phyloP scores from a whole-genome alignment of 2,797 vertebrate genomes.

The Salmo trutta region DNA sequence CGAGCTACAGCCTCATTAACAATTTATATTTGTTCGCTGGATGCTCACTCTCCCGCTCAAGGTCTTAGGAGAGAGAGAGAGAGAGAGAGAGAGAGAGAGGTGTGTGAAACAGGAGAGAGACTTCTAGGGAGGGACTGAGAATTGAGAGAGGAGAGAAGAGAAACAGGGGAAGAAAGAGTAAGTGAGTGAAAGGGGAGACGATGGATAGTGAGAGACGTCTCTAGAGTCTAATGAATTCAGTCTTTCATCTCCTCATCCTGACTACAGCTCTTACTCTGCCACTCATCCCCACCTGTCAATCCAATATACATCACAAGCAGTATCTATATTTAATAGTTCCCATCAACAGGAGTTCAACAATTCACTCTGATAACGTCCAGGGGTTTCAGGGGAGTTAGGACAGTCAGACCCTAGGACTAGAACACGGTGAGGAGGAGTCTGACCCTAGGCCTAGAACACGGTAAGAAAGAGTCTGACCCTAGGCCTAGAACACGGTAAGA shows the following conservation, averaged over 20 bases:
- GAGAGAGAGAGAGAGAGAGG: background rate
- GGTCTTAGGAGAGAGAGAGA: background rate
- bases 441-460: no score
- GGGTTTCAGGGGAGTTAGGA: no score
- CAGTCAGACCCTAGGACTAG: no score
- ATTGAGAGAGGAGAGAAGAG: background rate
- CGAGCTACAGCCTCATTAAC: background rate
- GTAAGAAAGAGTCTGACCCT: no score
- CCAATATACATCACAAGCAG: background rate
- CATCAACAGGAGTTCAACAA: background rate
- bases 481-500: no score
- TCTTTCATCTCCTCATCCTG: slow-evolving; percentile 5
- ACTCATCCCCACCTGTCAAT: slow-evolving; percentile 2
- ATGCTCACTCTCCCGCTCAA: background rate
- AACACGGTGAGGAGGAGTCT: no score
- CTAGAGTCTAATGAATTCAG: background rate
- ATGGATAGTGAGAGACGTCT: background rate
- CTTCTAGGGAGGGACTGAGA: background rate
- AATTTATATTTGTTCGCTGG: background rate
- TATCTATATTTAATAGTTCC: background rate
- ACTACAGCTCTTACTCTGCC: background rate
- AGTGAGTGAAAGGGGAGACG: background rate
- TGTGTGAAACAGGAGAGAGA: background rate
- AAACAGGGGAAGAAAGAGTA: background rate
- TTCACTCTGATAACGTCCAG: background rate